Conservation (phyloP, 2,888 invertebrate genomes). For the Icerya purchasi region DNA sequence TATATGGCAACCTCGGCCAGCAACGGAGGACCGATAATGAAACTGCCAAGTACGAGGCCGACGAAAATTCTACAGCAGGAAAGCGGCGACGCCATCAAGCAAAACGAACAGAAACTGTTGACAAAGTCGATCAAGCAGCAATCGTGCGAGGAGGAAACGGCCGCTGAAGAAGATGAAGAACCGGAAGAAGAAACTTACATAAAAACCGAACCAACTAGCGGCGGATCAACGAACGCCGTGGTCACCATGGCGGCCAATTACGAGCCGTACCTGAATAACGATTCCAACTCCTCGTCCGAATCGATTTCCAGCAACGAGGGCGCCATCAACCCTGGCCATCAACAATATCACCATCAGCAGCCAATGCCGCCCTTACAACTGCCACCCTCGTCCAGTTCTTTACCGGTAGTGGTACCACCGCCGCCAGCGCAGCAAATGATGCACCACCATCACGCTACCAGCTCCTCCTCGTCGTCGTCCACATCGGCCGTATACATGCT, state of each 20-base stretch:
- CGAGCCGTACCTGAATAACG: slow-evolving; percentile 44
- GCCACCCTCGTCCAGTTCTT: slow-evolving; percentile 20
- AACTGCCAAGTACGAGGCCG: slow-evolving; percentile 29
- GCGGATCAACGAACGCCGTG: background rate
- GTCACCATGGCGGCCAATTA: slow-evolving; percentile 28
- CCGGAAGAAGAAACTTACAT: no score
- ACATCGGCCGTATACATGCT: slow-evolving; percentile 32
- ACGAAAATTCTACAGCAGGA: slow-evolving; percentile 28
- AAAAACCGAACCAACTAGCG: no score
- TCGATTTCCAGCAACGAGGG: slow-evolving; percentile 44
- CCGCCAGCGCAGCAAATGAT: slow-evolving; percentile 23
- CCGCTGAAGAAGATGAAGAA: no score
- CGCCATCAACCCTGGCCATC: slow-evolving; percentile 25
- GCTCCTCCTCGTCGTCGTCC: slow-evolving; percentile 39
- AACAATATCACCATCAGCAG: slow-evolving; percentile 21
- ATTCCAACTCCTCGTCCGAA: slow-evolving; percentile 48
- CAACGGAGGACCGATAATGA: slow-evolving; percentile 9
- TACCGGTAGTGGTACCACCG: slow-evolving; percentile 27
- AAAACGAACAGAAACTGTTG: slow-evolving; percentile 7
- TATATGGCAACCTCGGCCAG: background rate
- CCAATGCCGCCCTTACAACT: slow-evolving; percentile 27
- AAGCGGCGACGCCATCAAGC: slow-evolving; percentile 8
- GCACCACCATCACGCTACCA: slow-evolving; percentile 29
- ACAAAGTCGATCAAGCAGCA: slow-evolving; percentile 4
- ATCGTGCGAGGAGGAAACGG: slow-evolving; percentile 16